Base-by-base conservation (phyloP, 2,797 vertebrate species). In the Pseudomugil gertrudae region DNA sequence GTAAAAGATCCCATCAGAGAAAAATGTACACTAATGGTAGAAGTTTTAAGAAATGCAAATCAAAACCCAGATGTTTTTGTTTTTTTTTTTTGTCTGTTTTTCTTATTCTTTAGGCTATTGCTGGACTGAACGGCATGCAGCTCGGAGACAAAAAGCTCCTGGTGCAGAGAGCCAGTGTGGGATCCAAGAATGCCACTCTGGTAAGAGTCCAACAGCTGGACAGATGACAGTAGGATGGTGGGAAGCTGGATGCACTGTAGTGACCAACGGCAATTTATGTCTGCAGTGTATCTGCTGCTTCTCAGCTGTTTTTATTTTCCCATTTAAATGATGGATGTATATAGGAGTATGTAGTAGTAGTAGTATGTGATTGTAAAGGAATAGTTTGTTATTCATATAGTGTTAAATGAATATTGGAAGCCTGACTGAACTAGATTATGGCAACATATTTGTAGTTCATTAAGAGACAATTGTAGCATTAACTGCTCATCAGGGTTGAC, bases 91-190 rank as follows among this genome's bases (percentile, higher is more conserved):
- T 38, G 14, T 14, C 14, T 5, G 5, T 9, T 43, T 45, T n/a
- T 45, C 9, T 45, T 76, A 79, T 0, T 47, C 76, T 79, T 0
- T 85, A 97, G 96, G 96, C 96, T 65, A 97, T 97, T 14, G 95
- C 96, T 3, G 96, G 96, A 62, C 89, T 97, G 76, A 98, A 96
- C 0, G 95, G 96, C 57, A 97, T 97, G 96, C 96, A 98, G 83
- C 90, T 98, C 40, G 96, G 96, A 57, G 96, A 97, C 88, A 97
- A 98, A 93, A 98, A 98, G 77, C 95, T 98, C 58, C 92, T 97
- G 79, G 96, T 97, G 61, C 96, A 97, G 89, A 94, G 96, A 91
- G 96, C 96, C 40, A 98, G 96, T 35, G 96, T 97, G 81, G 96
- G 96, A 81, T 96, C 96, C 82, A 98, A 98, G 93, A 96, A 96